These are phyloP conservation scores for Paramormyrops hopkinsi DNA, from an alignment of 2,797 vertebrate genomes.

Conservation along the genomic window DNA sequence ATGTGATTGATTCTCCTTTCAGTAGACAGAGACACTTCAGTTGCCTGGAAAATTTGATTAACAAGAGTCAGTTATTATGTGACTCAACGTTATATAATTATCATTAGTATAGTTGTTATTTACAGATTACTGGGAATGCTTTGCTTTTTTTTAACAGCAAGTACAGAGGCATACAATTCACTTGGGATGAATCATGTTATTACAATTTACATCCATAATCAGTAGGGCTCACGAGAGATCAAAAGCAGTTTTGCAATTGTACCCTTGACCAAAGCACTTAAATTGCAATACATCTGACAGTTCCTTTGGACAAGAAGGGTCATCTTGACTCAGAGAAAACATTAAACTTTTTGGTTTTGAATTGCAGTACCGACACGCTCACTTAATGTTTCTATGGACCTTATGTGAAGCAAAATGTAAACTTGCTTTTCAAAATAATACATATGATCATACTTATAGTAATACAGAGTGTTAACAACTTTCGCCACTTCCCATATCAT, in stretches of 20 bases:
- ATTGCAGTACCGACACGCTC: background rate
- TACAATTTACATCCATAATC: background rate
- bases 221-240: background rate
- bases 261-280: background rate
- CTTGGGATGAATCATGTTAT: background rate
- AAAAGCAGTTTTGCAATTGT: background rate
- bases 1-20: constrained; percentile 2
- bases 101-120: background rate
- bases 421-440: background rate
- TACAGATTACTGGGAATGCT: background rate
- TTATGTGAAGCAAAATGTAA: background rate
- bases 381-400: background rate
- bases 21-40: background rate
- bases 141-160: background rate
- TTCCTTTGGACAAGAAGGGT: background rate
- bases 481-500: background rate
- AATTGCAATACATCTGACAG: background rate
- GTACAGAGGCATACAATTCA: background rate
- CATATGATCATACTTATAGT: background rate
- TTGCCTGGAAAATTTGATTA: constrained; percentile 2
- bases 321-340: background rate
- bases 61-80: background rate
- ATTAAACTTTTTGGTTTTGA: background rate
- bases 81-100: background rate
- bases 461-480: background rate